Conservation (phyloP, 2,888 invertebrate genomes). For the Ochropleura plecta region DNA sequence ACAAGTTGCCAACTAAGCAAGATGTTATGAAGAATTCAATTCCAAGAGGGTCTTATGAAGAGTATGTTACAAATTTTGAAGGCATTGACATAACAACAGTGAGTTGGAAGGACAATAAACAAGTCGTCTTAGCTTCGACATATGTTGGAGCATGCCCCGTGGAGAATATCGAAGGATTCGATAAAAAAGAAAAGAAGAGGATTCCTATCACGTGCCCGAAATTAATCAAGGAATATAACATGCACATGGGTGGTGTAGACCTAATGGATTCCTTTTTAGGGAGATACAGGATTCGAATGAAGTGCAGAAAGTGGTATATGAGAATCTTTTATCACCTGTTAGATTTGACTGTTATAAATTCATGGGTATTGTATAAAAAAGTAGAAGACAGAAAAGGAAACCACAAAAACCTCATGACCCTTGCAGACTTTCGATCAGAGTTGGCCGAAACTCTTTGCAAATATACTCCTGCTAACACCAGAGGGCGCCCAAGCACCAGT, state of each 20-base stretch:
- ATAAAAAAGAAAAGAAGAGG: background rate
- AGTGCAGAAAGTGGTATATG: no score
- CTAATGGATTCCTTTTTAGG: no score
- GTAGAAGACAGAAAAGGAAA: background rate
- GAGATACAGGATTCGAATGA: no score
- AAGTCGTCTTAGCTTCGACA: background rate
- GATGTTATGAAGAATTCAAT: background rate
- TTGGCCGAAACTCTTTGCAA: no score
- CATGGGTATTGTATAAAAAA: no score
- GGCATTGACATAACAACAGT: background rate
- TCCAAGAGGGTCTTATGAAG: background rate
- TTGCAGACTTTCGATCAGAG: no score
- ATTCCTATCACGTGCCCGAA: background rate
- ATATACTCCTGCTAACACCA: no score
- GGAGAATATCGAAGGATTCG: background rate
- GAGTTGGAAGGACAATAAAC: background rate
- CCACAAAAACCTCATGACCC: no score
- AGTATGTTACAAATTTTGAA: background rate
- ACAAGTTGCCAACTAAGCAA: background rate
- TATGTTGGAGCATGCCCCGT: background rate
- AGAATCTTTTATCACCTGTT: no score
- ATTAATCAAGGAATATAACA: background rate
- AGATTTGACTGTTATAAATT: no score
- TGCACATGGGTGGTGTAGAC: no score
- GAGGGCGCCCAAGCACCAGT: background rate